Base-by-base conservation (phyloP, 2,888 invertebrate genomes). In the Parnassius mnemosyne region DNA sequence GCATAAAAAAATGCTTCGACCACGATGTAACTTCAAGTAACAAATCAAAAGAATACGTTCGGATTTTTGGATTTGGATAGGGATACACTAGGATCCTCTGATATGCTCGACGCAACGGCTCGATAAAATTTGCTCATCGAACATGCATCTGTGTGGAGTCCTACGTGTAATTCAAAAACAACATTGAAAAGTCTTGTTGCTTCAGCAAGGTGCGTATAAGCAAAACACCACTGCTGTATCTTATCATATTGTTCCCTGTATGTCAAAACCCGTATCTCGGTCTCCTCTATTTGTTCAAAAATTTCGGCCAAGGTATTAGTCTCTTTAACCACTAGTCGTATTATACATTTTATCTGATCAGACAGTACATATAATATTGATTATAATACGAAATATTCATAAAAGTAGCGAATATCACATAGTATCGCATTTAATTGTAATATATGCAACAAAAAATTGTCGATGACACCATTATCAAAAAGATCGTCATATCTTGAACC, bases 261-360 rank as follows among this genome's bases (percentile, higher is more conserved):
- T 55, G 43, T 52, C 9, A 20, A 16, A 11, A 16, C 9, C 13
- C n/a, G 7, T 13, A 16, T 10, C 9, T 12, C n/a, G 47, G 47
- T 9, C 0, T 52, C 34, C 1, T 41, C 13, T 1, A 1, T 25
- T 34, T 12, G 44, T 12, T 51, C 20, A 51, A 9, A 44, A 9
- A 44, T 16, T n/a, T 34, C 34, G 34, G 34, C 34, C 34, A 34
- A 7, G 34, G 34, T 34, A 34, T 34, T n/a, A 10, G 13, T 54
- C 44, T 50, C 16, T 12, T 44, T 44, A 13, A 41, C 50, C 10
- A 58, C 44, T 11, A 49, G 25, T 34, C 62, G 42, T 10, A 54
- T 41, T 9, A 62, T 41, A 9, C 57, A 50, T 41, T 62, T 50
- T 10, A 62, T 42, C 20, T 62, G 57, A 13, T 57, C 62, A 5